A percentile compares a stretch with the other conserved stretches of the same genome.
Evolutionary conservation across 2,888 invertebrate species (phyloP).

Genomic region (Limnephilus lunatus): DNA sequence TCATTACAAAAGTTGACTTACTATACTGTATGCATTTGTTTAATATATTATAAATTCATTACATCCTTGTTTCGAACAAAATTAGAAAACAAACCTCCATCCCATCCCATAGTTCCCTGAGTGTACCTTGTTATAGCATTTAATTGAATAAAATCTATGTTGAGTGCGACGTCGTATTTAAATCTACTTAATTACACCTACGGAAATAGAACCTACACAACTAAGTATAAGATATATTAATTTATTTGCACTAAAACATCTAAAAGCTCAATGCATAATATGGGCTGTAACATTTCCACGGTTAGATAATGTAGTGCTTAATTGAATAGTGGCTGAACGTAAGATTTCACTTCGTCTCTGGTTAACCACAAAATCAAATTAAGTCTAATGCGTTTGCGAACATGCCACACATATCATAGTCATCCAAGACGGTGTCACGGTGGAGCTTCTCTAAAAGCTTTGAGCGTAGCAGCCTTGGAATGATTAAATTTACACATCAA

Average conservation of each 20-base stretch:
- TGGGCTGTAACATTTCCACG: neutral
- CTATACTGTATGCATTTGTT: no score
- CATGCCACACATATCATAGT: neutral
- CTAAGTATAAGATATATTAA: neutral
- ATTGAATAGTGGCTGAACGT: neutral
- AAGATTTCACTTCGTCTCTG: neutral
- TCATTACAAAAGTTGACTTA: no score
- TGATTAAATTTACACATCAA: neutral
- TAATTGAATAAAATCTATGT: neutral
- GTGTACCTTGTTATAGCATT: neutral
- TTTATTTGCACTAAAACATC: neutral
- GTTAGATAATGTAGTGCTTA: neutral
- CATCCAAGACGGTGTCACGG: neutral
- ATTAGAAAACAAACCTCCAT: no score
- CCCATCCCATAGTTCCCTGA: no score
- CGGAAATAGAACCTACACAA: neutral
- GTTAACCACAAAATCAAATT: neutral
- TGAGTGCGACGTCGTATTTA: neutral
- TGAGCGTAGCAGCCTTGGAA: neutral
- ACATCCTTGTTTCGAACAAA: no score
- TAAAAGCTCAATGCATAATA: neutral
- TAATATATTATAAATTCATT: no score
- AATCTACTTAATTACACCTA: neutral
- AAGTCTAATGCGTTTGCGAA: neutral
- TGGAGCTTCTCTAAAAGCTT: neutral